Conservation (phyloP, 2,797 vertebrate species). For the Eulemur albifrons region DNA sequence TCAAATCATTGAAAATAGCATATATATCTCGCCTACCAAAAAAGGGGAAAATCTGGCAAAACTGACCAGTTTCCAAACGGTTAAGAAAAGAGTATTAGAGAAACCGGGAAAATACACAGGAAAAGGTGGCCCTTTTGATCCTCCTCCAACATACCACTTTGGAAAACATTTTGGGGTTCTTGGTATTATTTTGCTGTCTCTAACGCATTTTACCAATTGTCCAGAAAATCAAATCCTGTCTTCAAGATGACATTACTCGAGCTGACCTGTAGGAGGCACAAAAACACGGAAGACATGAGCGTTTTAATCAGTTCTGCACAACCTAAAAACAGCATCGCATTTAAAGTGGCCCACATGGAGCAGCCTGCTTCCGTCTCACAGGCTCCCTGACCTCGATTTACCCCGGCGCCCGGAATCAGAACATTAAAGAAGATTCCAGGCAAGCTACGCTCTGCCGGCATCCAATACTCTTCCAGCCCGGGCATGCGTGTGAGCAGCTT, state of each 20-base stretch:
- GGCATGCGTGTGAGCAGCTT: neutral
- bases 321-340: slow-evolving; percentile 64
- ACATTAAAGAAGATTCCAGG: neutral
- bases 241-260: slow-evolving; percentile 94
- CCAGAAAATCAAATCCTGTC: slow-evolving; percentile 98
- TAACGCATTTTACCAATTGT: slow-evolving; percentile 93
- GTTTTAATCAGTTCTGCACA: neutral
- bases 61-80: slow-evolving; percentile 81
- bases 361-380: neutral
- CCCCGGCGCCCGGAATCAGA: neutral
- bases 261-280: slow-evolving; percentile 87
- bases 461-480: neutral
- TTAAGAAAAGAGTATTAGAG: slow-evolving; percentile 79
- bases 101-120: slow-evolving; percentile 73
- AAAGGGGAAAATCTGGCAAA: slow-evolving; percentile 74
- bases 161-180: slow-evolving; percentile 57
- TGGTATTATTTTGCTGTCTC: neutral
- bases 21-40: slow-evolving; percentile 80
- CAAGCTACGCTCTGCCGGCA: neutral
- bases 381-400: slow-evolving; percentile 40
- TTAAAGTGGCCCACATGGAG: slow-evolving; percentile 59
- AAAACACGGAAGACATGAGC: neutral
- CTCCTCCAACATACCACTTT: slow-evolving; percentile 48
- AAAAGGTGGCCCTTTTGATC: slow-evolving; percentile 51
- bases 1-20: slow-evolving; percentile 80